A percentile compares a stretch with the other conserved stretches of the same genome.
Conservation (phyloP, 2,888 invertebrate species). For the Hololepta plana region DNA sequence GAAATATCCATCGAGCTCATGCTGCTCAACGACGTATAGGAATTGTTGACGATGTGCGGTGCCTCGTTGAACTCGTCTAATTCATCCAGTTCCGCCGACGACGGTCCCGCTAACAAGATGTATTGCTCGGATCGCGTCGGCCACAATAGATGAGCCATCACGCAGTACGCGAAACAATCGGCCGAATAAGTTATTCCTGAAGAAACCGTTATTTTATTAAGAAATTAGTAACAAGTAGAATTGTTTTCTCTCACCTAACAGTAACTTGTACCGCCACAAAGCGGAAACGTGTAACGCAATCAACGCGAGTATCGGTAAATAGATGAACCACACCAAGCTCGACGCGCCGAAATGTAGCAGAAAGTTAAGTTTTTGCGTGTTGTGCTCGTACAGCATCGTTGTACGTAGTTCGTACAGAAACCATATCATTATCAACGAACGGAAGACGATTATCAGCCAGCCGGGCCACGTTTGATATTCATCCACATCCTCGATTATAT, state of each 20-base stretch:
- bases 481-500: constrained; percentile 89
- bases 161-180: constrained; percentile 85
- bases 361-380: constrained; percentile 75
- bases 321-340: constrained; percentile 95
- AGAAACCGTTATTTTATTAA: constrained; percentile 14
- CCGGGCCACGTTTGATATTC: constrained; percentile 98
- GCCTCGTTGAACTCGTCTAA: constrained; percentile 84
- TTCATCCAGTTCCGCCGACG: constrained; percentile 60
- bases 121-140: constrained; percentile 88
- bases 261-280: constrained; percentile 87
- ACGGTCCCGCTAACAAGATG: constrained; percentile 58
- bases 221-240: constrained; percentile 5
- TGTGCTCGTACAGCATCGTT: constrained; percentile 66
- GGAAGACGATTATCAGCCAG: constrained; percentile 76
- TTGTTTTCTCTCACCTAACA: constrained; percentile 49
- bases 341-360: constrained; percentile 93
- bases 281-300: constrained; percentile 86
- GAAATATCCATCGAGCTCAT: too few species aligned
- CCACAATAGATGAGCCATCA: constrained; percentile 92
- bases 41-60: constrained; percentile 58
- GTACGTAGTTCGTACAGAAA: constrained; percentile 59
- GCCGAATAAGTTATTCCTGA: constrained; percentile 89
- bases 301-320: constrained; percentile 84
- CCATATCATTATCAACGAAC: constrained; percentile 77
- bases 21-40: constrained; percentile 24